Base-by-base conservation (phyloP, 2,888 invertebrate species). In the Brachycybe producta region DNA sequence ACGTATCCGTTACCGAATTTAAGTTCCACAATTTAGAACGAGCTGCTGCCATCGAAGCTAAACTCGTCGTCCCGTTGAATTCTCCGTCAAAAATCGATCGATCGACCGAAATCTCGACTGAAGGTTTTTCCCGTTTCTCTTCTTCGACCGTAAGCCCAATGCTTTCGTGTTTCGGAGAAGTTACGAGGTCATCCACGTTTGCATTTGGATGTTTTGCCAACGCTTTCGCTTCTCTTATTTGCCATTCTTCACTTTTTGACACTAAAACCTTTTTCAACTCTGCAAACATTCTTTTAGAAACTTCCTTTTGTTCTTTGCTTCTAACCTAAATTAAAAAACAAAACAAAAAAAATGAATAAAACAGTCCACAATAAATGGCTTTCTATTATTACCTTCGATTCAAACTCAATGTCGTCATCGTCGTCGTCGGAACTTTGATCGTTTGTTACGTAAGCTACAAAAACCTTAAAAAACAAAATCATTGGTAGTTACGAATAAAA, bases 231-330 rank as follows among this genome's bases (percentile, higher is more conserved):
- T 46, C 46, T 13, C 46, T 23, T 23, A 13, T 26, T 46, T 46
- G 17, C 46, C 46, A 46, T 36, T 46, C 46, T 27, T 46, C 17
- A 2, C 24, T 36, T 46, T 36, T 46, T 5, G 46, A 36, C 1
- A 36, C 26, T 17, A 46, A 15, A 11, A 46, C 46, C 8, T 21
- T 34, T 36, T 46, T 46, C 8, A 46, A 30, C 17, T 46, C 46
- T n/a, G 35, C 24, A 36, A 46, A 46, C 36, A 46, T 23, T 15
- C 17, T 46, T 24, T 35, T 34, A 13, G 46, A 46, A 23, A 46
- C 24, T 8, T 36, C 24, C 2, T 27, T 28, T n/a, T 46, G 30
- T 15, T 46, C 32, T 15, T 15, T 26, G 23, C 36, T 21, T 13
- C 23, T 35, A 24, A 21, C 26, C 46, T 46, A 23, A 24, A n/a